Percentiles rank a stretch among this genome's conserved stretches.
Conservation (phyloP, 2,888 invertebrate species). For the Embidobia sp. region DNA sequence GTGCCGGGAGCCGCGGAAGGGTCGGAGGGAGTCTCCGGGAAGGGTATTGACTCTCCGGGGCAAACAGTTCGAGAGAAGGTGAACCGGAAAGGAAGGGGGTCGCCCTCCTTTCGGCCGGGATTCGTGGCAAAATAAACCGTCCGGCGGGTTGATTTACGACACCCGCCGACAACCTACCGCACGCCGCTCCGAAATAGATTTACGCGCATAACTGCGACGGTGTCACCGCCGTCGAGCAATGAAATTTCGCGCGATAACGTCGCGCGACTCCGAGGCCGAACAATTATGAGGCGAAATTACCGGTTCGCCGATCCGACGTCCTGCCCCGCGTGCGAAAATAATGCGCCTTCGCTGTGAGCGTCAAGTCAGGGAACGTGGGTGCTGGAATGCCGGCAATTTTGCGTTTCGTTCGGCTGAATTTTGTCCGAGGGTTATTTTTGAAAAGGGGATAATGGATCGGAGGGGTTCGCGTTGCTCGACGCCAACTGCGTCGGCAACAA, state of each 20-base stretch:
- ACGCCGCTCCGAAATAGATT: slow-evolving; percentile 75
- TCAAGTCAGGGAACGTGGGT: too few species aligned
- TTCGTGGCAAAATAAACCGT: slow-evolving; percentile 72
- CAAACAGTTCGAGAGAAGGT: slow-evolving; percentile 39
- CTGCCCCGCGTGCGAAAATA: neutral
- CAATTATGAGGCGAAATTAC: slow-evolving; percentile 21
- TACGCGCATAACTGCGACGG: slow-evolving; percentile 21
- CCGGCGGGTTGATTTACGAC: slow-evolving; percentile 77
- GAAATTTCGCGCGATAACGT: slow-evolving; percentile 33
- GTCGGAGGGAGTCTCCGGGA: too few species aligned
- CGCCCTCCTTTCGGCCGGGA: slow-evolving; percentile 67
- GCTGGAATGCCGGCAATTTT: too few species aligned
- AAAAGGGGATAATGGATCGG: too few species aligned
- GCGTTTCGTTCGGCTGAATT: too few species aligned
- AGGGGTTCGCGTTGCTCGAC: too few species aligned
- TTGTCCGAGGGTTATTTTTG: too few species aligned
- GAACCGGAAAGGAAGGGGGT: slow-evolving; percentile 27
- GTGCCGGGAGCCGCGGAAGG: too few species aligned
- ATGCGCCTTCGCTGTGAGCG: too few species aligned
- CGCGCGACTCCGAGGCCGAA: neutral
- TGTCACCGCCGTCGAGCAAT: slow-evolving; percentile 25
- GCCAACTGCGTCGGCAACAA: too few species aligned
- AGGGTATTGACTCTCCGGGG: slow-evolving; percentile 17
- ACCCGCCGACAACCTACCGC: slow-evolving; percentile 77
- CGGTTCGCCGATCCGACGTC: neutral